phyloP scores from a whole-genome alignment of 2,888 invertebrate genomes.

The Empis stercorea region DNA sequence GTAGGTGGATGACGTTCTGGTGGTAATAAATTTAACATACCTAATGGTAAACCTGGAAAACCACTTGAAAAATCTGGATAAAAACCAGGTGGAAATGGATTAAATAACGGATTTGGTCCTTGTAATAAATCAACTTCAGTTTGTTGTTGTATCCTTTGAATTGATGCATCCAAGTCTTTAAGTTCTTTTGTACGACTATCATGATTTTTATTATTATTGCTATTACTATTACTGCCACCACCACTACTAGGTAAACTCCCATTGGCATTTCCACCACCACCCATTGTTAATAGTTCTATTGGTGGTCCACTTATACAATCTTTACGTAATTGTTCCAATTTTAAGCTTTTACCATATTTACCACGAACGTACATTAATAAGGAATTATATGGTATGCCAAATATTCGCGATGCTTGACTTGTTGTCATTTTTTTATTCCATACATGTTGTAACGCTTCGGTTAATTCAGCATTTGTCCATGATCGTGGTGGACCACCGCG shows the following conservation, averaged over 20 bases:
- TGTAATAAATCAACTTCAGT: conserved; percentile 41
- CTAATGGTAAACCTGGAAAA: conserved; percentile 65
- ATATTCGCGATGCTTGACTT: conserved; percentile 78
- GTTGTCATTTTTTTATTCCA: conserved; percentile 94
- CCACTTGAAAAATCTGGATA: conserved; percentile 71
- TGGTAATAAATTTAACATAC: conserved; percentile 72
- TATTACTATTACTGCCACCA: conserved; percentile 11
- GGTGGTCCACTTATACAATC: conserved; percentile 74
- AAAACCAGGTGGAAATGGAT: conserved; percentile 66
- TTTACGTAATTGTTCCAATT: conserved; percentile 74
- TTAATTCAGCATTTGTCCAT: conserved; percentile 84
- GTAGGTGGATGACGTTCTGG: conserved; percentile 54
- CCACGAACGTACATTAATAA: conserved; percentile 84
- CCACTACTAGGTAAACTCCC: conserved; percentile 6
- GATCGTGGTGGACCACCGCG: conserved; percentile 82
- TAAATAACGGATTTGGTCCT: conserved; percentile 52
- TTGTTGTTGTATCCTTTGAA: conserved; percentile 42
- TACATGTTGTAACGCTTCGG: conserved; percentile 83
- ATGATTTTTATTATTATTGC: conserved; percentile 37
- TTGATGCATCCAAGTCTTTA: conserved; percentile 30
- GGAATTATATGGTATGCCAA: conserved; percentile 88
- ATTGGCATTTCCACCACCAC: conserved; percentile 16
- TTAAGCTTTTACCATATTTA: conserved; percentile 85
- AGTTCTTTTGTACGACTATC: conserved; percentile 24
- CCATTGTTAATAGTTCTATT: conserved; percentile 53